phyloP scores from a whole-genome alignment of 2,113 vertebrate species.

The Actenoides lindsayi region DNA sequence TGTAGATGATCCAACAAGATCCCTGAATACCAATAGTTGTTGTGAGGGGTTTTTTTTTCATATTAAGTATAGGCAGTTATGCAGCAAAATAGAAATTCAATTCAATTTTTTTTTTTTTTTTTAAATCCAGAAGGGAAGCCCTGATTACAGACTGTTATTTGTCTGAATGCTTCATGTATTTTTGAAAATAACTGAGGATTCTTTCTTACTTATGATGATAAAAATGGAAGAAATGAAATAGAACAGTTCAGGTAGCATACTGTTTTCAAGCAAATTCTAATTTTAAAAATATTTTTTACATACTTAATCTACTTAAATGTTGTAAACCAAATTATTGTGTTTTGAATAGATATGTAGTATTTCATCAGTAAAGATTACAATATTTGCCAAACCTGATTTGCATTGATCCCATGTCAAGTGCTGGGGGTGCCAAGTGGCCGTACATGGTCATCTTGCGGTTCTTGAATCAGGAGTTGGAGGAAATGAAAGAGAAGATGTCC shows the following conservation, averaged over 20 bases:
- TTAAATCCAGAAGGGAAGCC: neutral
- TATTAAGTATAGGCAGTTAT: neutral
- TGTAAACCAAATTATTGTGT: neutral
- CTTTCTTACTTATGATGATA: neutral
- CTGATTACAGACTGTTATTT: neutral
- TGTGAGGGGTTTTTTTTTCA: neutral
- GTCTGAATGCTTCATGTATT: neutral
- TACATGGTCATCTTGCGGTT: rapidly evolving
- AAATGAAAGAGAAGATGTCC: rapidly evolving
- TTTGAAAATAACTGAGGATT: neutral
- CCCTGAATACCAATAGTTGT: neutral
- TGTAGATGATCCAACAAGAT: neutral
- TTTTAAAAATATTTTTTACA: neutral
- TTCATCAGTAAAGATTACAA: neutral
- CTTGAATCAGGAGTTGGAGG: rapidly evolving
- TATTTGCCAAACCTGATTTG: neutral
- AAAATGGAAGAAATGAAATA: neutral
- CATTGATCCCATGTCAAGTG: neutral
- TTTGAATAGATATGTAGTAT: neutral
- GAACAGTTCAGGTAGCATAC: rapidly evolving
- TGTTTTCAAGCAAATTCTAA: neutral
- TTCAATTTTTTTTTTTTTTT: neutral
- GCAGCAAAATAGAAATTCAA: neutral
- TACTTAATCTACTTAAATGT: neutral
- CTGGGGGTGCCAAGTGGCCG: neutral